Evolutionary conservation across 2,797 vertebrate species (phyloP), one percentile per base, ranked within the genome.

Genomic region (Masticophis lateralis): DNA sequence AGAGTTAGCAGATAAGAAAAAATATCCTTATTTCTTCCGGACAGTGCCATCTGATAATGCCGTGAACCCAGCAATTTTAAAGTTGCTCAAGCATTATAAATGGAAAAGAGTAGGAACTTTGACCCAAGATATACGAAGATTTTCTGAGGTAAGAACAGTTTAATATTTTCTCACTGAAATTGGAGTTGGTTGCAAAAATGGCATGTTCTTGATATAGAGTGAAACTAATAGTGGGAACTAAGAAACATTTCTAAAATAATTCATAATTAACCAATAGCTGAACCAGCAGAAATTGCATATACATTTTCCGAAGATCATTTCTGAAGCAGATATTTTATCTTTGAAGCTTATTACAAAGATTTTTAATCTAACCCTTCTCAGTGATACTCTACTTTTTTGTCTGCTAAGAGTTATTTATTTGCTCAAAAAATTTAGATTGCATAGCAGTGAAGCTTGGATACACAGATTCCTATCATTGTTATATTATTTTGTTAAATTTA

Each of bases 11-110:
- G 99, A 99, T 98, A 99, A 99, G 98, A 99, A 99, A 97, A 99
- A 99, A 95, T 99, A 99, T 95, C 99, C 99, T 79, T 99, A 99
- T 97, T 99, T 99, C 98, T 99, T 99, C 97, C 98, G 99, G 96
- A 99, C 99, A 0, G 99, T 99, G 94, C 99, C 99, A 0, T 99
- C 99, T 22, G 99, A 99, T 97, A 99, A 99, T 9, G 99, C 99
- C 0, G 99, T 99, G 96, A 99, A 99, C 95, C 99, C 99, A 0
- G 99, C 99, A 87, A 99, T 99, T 92, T 98, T 99, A 91, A 99
- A 99, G 97, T 98, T 99, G 95, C 98, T 99, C 86, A 99, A 98
- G 96, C 98, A 97, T 97, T 99, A 98, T 97, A 98, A 98, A 94
- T 99, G 99, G 99, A 99, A 98, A 96, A 98, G 99, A 16, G 99